phyloP scores from a whole-genome alignment of 1,140 invertebrate genomes.

The Brachionus calyciflorus region DNA sequence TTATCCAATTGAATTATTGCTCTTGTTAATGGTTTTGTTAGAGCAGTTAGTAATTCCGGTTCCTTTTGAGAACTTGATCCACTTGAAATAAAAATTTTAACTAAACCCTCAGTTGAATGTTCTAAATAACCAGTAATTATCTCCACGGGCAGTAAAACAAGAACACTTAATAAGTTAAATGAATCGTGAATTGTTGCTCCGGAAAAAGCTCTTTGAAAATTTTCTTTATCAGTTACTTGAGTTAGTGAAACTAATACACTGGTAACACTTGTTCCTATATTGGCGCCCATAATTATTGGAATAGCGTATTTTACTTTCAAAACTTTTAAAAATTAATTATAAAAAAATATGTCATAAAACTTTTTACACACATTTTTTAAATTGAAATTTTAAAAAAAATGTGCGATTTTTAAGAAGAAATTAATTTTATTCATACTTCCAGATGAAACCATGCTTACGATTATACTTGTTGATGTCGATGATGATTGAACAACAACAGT shows the following conservation, averaged over 20 bases:
- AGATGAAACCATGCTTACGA: conserved; percentile 68
- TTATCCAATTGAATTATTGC: conserved; percentile 60
- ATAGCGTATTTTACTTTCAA: conserved; percentile 63
- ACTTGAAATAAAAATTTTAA: background rate
- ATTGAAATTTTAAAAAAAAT: background rate
- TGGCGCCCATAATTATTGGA: conserved; percentile 67
- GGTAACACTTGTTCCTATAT: conserved; percentile 67
- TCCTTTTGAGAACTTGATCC: background rate
- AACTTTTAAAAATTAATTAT: background rate
- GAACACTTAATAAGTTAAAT: conserved; percentile 64
- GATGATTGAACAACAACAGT: conserved; percentile 68
- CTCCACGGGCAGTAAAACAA: conserved; percentile 63
- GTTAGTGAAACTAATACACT: conserved; percentile 65
- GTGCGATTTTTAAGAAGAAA: too few species aligned
- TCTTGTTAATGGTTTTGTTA: conserved; percentile 54
- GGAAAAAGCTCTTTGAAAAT: conserved; percentile 65
- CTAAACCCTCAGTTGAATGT: background rate
- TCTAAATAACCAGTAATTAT: conserved; percentile 52
- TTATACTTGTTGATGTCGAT: conserved; percentile 66
- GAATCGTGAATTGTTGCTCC: conserved; percentile 66
- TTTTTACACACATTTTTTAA: too few species aligned
- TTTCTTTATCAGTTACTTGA: conserved; percentile 50
- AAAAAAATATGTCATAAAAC: too few species aligned
- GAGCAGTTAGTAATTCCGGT: conserved; percentile 59
- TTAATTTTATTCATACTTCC: conserved; percentile 60